Base-by-base conservation (phyloP, 1,140 invertebrate genomes). In the Drosophila guanche region DNA sequence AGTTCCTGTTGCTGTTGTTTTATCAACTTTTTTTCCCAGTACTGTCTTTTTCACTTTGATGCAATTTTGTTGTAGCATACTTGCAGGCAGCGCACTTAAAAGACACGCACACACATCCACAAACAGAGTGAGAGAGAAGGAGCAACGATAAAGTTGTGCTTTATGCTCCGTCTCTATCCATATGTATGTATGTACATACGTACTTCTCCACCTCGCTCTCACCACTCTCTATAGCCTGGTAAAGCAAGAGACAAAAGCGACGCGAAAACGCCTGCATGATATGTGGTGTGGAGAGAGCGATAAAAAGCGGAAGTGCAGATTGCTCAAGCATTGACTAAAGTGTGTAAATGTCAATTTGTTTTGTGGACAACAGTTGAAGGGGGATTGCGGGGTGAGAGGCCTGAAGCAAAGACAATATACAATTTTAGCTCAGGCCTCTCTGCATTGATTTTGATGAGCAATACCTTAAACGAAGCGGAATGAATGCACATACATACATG, bases 331-430 rank as follows among this genome's bases (percentile, higher is more conserved):
- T 57, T 46, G 57, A 52, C 70, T 66, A 84, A 84, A 86, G 81
- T 85, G 80, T 85, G 80, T 74, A 85, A 86, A 85, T 85, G 80
- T 85, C 80, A 85, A 85, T 85, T 85, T 86, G 81, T 73, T 86
- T 79, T 61, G 68, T 50, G 68, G 68, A 55, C 70, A 51, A 46
- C 29, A 43, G 51, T 25, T 14, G 58, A 16, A 16, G 12, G 5
- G n/a, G 25, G 20, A 5, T n/a, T 14, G 14, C 10, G 25, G 45
- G 22, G 20, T 27, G 27, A 50, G 27, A 43, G 8, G 22, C 45
- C 7, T n/a, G 12, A 27, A 25, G 16, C 16, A 20, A 20, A 20
- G 16, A 20, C 16, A 20, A 20, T 20, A 20, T 20, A 20, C 16
- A 20, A 20, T 20, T 20, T 20, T 20, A 20, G 16, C 16, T 20